Evolutionary conservation across 2,888 invertebrate genomes (phyloP).

Genomic region (Aleiodes testaceus): DNA sequence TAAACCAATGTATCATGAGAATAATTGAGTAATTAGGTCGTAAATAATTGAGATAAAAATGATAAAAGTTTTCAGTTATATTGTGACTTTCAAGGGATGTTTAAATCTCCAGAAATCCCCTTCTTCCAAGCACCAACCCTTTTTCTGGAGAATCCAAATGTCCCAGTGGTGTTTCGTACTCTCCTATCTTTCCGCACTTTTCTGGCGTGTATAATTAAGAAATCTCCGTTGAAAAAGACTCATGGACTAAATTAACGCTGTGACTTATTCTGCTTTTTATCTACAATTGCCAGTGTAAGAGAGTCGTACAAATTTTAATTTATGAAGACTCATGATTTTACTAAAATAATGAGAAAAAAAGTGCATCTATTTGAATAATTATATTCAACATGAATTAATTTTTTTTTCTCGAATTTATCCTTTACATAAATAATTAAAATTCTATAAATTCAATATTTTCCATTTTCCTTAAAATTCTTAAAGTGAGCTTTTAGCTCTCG

Average conservation of each 20-base stretch:
- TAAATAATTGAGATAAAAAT: constrained; percentile 72
- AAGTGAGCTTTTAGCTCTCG: constrained; percentile 22
- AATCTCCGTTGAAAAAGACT: constrained; percentile 66
- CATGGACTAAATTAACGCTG: constrained; percentile 69
- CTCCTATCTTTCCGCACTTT: constrained; percentile 40
- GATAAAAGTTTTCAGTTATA: constrained; percentile 67
- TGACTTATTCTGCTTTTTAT: constrained; percentile 72
- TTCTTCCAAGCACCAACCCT: constrained; percentile 47
- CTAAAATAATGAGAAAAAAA: no score
- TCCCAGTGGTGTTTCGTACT: constrained; percentile 34
- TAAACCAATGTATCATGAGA: constrained; percentile 9
- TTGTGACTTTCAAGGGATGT: constrained; percentile 48
- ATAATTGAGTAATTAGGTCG: constrained; percentile 65
- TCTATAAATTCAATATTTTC: constrained; percentile 1
- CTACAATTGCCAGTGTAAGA: constrained; percentile 70
- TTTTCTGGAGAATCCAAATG: constrained; percentile 23
- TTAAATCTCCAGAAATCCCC: constrained; percentile 57
- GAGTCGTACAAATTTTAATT: constrained; percentile 51
- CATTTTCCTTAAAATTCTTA: not conserved
- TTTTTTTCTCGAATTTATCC: no score
- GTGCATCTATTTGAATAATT: no score
- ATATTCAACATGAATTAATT: no score
- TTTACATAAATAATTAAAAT: no score
- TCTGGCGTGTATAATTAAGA: constrained; percentile 67
- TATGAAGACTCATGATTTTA: no score